Evolutionary conservation across 92 coral and sea anemone species (phyloP).

Genomic region (Zoanthus gigantus): DNA sequence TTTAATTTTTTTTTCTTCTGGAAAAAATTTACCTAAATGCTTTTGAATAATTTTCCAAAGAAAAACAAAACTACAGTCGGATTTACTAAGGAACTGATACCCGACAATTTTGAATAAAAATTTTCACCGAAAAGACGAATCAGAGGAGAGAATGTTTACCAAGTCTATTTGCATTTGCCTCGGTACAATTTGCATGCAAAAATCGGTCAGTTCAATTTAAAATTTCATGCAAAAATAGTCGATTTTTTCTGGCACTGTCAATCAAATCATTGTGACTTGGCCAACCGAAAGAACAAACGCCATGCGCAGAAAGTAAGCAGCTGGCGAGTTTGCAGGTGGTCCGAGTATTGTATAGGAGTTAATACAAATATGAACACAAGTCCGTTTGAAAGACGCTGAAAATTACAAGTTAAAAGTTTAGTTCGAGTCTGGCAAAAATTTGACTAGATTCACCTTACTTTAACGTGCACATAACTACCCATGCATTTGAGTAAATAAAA

Average conservation of each 20-base stretch:
- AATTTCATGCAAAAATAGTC: slow-evolving; percentile 77
- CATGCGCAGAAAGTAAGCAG: slow-evolving; percentile 73
- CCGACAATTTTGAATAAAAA: slow-evolving; percentile 19
- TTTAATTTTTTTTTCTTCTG: neutral
- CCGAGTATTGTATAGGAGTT: slow-evolving; percentile 43
- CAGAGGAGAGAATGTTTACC: slow-evolving; percentile 60
- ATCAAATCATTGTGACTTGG: slow-evolving; percentile 71
- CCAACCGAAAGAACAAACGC: slow-evolving; percentile 26
- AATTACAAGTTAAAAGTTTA: slow-evolving; percentile 53
- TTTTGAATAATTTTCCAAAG: slow-evolving; percentile 18
- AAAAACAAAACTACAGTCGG: neutral
- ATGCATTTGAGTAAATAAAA: slow-evolving; percentile 24
- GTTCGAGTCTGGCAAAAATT: slow-evolving; percentile 6
- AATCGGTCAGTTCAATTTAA: slow-evolving; percentile 73
- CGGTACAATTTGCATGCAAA: slow-evolving; percentile 83
- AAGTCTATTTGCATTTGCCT: slow-evolving; percentile 71
- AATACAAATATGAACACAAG: slow-evolving; percentile 54
- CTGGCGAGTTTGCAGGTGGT: slow-evolving; percentile 83
- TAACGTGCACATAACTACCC: neutral
- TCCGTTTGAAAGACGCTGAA: slow-evolving; percentile 62
- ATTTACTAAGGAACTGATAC: neutral
- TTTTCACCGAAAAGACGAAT: slow-evolving; percentile 58
- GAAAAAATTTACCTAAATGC: neutral
- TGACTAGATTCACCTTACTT: neutral
- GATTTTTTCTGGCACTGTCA: slow-evolving; percentile 74